A percentile compares a stretch with the other conserved stretches of the same genome.
Evolutionary conservation across 2,797 vertebrate genomes (phyloP).

Genomic region (Poecile montanus): DNA sequence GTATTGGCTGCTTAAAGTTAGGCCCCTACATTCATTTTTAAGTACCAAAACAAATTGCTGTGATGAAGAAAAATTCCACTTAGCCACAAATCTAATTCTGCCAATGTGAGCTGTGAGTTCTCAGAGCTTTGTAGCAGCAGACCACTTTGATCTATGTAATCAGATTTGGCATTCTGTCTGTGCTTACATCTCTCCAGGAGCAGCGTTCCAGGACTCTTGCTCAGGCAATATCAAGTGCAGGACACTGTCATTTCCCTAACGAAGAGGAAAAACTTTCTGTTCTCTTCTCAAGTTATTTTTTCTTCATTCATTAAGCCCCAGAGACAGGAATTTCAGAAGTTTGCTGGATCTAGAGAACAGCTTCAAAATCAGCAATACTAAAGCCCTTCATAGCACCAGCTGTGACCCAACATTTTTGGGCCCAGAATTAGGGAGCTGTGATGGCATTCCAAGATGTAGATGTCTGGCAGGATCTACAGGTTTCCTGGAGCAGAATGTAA

Average conservation of each 20-base stretch:
- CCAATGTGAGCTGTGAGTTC: neutral
- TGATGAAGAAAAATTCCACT: constrained; percentile 42
- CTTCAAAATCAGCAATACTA: neutral
- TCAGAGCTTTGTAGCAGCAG: constrained; percentile 17
- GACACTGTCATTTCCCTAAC: neutral
- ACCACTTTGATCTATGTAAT: constrained; percentile 28
- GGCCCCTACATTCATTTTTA: neutral
- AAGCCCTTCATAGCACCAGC: neutral
- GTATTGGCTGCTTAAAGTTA: neutral
- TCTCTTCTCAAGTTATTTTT: neutral
- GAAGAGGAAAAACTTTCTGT: neutral
- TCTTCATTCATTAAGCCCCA: neutral
- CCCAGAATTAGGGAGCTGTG: neutral
- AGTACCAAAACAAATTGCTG: constrained; percentile 31
- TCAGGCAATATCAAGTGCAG: neutral
- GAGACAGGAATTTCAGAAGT: neutral
- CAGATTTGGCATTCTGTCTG: constrained; percentile 33
- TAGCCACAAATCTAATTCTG: constrained; percentile 46
- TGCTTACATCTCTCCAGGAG: neutral
- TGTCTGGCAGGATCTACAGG: neutral
- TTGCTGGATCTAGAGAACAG: neutral
- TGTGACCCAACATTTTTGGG: neutral
- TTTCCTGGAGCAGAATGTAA: neutral
- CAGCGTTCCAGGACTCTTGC: neutral
- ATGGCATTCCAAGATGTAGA: neutral